Conservation (phyloP, 2,888 invertebrate species). For the Leptura quadrifasciata region DNA sequence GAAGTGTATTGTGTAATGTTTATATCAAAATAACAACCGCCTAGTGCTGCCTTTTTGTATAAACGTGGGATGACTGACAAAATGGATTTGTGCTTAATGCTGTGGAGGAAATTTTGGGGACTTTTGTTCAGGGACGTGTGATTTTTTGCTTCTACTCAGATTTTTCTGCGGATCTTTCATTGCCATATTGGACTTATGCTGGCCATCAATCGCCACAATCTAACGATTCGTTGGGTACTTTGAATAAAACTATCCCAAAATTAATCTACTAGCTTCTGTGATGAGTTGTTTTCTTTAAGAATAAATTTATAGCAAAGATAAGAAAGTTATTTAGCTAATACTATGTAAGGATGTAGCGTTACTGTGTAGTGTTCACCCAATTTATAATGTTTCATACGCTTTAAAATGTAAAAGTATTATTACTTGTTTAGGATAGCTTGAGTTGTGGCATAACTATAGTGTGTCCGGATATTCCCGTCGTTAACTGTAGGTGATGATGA, state of each 20-base stretch:
- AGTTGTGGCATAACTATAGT: slow-evolving; percentile 39
- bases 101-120: slow-evolving; percentile 62
- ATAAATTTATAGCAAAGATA: slow-evolving; percentile 63
- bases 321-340: slow-evolving; percentile 52
- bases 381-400: slow-evolving; percentile 70
- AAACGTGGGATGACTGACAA: slow-evolving; percentile 62
- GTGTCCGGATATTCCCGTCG: too few relatives aligned
- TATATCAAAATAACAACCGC: slow-evolving; percentile 56
- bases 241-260: slow-evolving; percentile 60
- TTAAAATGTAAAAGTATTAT: slow-evolving; percentile 57
- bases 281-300: slow-evolving; percentile 69
- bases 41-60: slow-evolving; percentile 66
- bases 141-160: background rate
- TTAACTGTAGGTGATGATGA: too few relatives aligned
- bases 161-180: background rate
- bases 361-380: slow-evolving; percentile 67
- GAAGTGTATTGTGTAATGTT: slow-evolving; percentile 42
- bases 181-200: background rate
- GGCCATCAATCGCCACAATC: background rate
- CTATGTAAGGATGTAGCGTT: slow-evolving; percentile 54
- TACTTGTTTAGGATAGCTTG: slow-evolving; percentile 39
- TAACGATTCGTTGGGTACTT: background rate
- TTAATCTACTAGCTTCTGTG: slow-evolving; percentile 72
- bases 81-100: slow-evolving; percentile 66
- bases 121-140: slow-evolving; percentile 47